Percentiles rank a stretch among this genome's conserved stretches.
Evolutionary conservation across 2,797 vertebrate genomes (phyloP).

Genomic region (Poecilia velifera): DNA sequence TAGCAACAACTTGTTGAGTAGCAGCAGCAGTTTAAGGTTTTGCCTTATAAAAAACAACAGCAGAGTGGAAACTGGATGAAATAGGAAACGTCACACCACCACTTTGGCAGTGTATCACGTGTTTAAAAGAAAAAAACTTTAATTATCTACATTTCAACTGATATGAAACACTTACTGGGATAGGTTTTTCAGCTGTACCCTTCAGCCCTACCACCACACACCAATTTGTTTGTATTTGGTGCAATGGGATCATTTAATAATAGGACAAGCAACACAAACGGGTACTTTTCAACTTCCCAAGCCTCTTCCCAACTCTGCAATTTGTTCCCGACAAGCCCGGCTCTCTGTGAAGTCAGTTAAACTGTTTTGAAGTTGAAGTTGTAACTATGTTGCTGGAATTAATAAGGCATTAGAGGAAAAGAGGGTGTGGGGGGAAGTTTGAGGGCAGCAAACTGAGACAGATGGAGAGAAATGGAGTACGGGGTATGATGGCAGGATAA

Average conservation of each 20-base stretch:
- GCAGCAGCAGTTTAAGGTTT: too few relatives aligned
- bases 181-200: background rate
- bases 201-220: background rate
- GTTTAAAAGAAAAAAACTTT: too few relatives aligned
- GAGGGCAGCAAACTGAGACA: conserved; percentile 75
- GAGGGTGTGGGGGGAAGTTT: conserved; percentile 53
- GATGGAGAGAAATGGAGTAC: conserved; percentile 73
- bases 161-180: too few relatives aligned
- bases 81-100: too few relatives aligned
- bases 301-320: conserved; percentile 28
- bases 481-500: conserved; percentile 69
- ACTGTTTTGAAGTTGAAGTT: conserved; percentile 64
- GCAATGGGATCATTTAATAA: conserved; percentile 12
- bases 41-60: too few relatives aligned
- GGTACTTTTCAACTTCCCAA: conserved; percentile 27
- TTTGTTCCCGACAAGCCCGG: conserved; percentile 17
- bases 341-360: conserved; percentile 59
- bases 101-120: too few relatives aligned
- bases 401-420: conserved; percentile 43
- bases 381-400: conserved; percentile 59
- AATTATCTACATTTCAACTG: too few relatives aligned
- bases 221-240: conserved; percentile 13
- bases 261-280: conserved; percentile 35
- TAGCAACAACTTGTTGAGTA: too few relatives aligned
- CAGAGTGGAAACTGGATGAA: too few relatives aligned